Evolutionary conservation across 35 echinoderm and acorn worm genomes (phyloP).

Genomic region (Nesometra sesokonis): DNA sequence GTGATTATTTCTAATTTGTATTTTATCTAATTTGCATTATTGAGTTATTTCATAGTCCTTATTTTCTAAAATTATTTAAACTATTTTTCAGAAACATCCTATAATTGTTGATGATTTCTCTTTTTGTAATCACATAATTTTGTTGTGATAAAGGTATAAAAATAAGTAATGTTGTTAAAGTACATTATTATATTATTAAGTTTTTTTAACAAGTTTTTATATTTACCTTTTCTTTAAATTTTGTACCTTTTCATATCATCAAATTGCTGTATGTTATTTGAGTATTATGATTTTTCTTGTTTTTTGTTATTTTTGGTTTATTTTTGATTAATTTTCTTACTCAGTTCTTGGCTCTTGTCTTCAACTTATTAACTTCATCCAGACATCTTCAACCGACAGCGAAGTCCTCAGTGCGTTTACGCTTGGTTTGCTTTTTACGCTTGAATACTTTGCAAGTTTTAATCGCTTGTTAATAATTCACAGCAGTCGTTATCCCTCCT

Average conservation of each 20-base stretch:
- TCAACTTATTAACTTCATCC: background rate
- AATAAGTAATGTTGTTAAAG: no score
- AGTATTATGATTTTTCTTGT: background rate
- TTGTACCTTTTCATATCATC: background rate
- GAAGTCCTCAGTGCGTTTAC: background rate
- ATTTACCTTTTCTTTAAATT: no score
- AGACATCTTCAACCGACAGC: background rate
- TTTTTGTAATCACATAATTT: no score
- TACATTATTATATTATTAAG: no score
- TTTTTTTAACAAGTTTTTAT: no score
- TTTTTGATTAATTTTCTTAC: background rate
- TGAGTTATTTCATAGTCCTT: no score
- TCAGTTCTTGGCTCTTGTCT: background rate
- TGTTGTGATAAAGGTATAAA: no score
- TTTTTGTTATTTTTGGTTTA: constrained; percentile 6
- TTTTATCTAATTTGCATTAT: no score
- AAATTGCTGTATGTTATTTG: background rate
- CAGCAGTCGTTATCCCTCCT: background rate
- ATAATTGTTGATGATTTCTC: no score
- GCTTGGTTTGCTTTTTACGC: background rate
- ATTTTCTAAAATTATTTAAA: no score
- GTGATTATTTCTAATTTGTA: constrained; percentile 11
- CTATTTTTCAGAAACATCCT: no score
- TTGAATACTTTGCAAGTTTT: background rate
- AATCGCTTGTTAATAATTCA: background rate